Percentiles rank a stretch among this genome's conserved stretches.
phyloP scores from a whole-genome alignment of 1,140 invertebrate genomes.

The Marisa cornuarietis region DNA sequence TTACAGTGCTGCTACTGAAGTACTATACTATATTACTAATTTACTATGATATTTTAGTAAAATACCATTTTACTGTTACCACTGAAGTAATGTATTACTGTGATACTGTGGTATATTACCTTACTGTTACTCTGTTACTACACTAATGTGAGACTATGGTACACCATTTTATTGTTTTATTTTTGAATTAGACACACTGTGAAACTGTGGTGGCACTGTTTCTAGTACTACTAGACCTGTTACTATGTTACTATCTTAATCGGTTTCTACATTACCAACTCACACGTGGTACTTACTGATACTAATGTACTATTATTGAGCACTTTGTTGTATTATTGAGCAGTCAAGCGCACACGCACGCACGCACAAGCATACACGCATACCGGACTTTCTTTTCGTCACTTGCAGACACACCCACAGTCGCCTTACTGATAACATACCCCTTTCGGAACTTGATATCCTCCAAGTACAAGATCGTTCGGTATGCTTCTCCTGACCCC shows the following conservation, averaged over 20 bases:
- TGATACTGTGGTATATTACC: no score
- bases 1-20: not conserved
- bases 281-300: not conserved
- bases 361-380: slow-evolving; percentile 2
- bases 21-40: not conserved
- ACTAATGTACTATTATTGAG: not conserved
- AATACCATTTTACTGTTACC: no score
- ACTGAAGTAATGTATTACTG: not conserved
- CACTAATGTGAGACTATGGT: not conserved
- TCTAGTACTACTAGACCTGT: not conserved
- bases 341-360: not conserved
- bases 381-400: not conserved
- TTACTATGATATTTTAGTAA: not conserved
- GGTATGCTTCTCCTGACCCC: slow-evolving; percentile 51
- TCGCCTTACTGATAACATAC: slow-evolving; percentile 63
- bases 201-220: not conserved
- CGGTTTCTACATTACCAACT: not conserved
- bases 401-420: slow-evolving; percentile 9
- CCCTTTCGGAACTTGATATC: slow-evolving; percentile 69
- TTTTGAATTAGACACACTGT: not conserved
- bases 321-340: not conserved
- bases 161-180: not conserved
- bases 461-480: slow-evolving; percentile 53
- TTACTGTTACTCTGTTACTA: not conserved
- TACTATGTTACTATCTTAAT: no score